A percentile compares a stretch with the other conserved stretches of the same genome.
Evolutionary conservation across 2,113 vertebrate genomes (phyloP).

Genomic region (Pangasianodon gigas): DNA sequence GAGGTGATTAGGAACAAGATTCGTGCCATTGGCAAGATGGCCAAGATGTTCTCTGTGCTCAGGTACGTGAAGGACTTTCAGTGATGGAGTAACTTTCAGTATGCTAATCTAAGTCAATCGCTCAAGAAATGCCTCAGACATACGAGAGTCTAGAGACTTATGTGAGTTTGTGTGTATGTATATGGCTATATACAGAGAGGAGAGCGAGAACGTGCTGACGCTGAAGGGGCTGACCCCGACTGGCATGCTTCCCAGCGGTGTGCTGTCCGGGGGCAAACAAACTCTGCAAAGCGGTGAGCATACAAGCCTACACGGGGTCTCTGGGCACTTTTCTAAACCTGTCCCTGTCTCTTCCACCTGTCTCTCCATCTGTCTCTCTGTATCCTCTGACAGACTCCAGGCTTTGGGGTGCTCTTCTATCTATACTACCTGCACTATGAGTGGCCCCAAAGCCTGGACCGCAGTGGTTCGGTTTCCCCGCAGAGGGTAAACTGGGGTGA

Average conservation of each 20-base stretch:
- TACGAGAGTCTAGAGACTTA: not conserved
- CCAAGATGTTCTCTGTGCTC: slow-evolving; percentile 82
- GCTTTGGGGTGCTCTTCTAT: slow-evolving; percentile 45
- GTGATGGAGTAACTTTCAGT: slow-evolving; percentile 28
- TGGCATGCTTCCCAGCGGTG: slow-evolving; percentile 82
- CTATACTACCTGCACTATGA: not conserved
- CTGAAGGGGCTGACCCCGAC: slow-evolving; percentile 82
- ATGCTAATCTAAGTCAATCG: slow-evolving; percentile 24
- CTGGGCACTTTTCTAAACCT: slow-evolving; percentile 36
- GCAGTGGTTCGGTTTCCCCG: slow-evolving; percentile 49
- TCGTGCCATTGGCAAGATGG: slow-evolving; percentile 82
- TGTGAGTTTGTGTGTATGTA: not conserved
- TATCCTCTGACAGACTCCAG: slow-evolving; percentile 53
- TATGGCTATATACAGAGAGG: slow-evolving; percentile 71
- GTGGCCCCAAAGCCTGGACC: slow-evolving; percentile 54
- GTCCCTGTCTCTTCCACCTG: slow-evolving; percentile 42
- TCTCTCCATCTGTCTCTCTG: slow-evolving; percentile 51
- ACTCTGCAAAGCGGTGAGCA: slow-evolving; percentile 81
- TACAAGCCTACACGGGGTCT: slow-evolving; percentile 15
- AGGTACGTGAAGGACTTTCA: slow-evolving; percentile 63
- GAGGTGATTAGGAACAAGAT: slow-evolving; percentile 84
- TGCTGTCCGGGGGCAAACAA: slow-evolving; percentile 80
- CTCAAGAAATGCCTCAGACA: not conserved
- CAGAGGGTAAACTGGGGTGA: slow-evolving; percentile 52
- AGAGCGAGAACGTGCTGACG: slow-evolving; percentile 83